Evolutionary conservation across 1,140 invertebrate genomes (phyloP).

Genomic region (Dreissena polymorpha): DNA sequence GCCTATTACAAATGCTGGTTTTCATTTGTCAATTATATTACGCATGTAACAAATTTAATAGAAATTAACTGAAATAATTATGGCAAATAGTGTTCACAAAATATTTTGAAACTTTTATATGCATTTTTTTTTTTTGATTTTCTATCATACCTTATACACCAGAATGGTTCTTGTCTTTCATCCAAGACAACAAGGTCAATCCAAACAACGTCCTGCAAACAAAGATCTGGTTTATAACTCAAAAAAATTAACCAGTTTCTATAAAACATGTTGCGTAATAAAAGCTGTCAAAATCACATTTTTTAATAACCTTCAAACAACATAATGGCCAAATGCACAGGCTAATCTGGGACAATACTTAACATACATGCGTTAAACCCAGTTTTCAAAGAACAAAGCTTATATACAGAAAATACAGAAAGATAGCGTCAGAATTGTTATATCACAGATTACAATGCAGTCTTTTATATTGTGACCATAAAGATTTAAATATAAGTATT

Average conservation of each 20-base stretch:
- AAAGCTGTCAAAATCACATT: not conserved
- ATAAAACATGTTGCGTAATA: no score
- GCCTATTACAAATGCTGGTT: no score
- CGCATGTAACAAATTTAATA: no score
- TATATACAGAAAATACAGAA: not conserved
- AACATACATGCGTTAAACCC: not conserved
- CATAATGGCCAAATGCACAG: not conserved
- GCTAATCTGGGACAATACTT: not conserved
- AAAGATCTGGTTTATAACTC: no score
- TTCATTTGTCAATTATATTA: no score
- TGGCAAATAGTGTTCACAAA: no score
- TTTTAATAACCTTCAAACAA: not conserved
- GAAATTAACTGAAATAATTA: no score
- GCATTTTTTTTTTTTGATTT: no score
- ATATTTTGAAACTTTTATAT: no score
- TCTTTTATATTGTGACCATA: no score
- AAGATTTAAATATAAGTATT: no score
- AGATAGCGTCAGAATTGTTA: not conserved
- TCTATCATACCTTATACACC: slow-evolving; percentile 60
- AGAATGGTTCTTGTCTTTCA: slow-evolving; percentile 68
- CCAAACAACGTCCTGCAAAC: slow-evolving; percentile 62
- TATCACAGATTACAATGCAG: not conserved
- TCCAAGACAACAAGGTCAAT: slow-evolving; percentile 71
- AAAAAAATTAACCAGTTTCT: no score
- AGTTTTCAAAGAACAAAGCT: not conserved